Conservation (phyloP, 2,888 invertebrate species). For the Eledone cirrhosa region DNA sequence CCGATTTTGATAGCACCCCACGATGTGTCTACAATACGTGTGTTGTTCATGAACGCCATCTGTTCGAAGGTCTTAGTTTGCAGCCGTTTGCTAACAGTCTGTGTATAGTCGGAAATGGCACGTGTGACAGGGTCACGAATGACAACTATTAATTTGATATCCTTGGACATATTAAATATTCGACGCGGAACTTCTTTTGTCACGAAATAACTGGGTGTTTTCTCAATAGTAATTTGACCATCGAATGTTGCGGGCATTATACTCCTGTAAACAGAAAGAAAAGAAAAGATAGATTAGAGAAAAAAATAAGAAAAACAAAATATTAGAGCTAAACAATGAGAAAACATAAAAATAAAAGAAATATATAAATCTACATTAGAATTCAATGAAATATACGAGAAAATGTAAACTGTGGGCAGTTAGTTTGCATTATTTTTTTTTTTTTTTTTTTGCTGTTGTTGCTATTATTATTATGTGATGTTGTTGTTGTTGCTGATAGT, state of each 20-base stretch:
- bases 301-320: no score
- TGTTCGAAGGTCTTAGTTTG: constrained; percentile 55
- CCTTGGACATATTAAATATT: constrained; percentile 84
- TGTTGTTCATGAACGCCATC: constrained; percentile 73
- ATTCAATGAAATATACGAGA: no score
- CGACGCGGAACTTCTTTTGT: constrained; percentile 84
- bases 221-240: constrained; percentile 91
- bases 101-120: constrained; percentile 92
- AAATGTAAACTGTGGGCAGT: no score
- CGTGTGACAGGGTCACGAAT: constrained; percentile 90
- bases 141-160: constrained; percentile 83
- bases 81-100: constrained; percentile 69
- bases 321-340: no score
- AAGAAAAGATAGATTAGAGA: background rate
- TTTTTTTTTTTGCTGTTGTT: no score
- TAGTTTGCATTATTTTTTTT: no score
- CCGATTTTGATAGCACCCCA: constrained; percentile 82
- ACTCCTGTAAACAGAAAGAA: constrained; percentile 69
- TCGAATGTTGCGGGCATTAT: constrained; percentile 87
- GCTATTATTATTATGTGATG: no score
- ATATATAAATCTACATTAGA: no score
- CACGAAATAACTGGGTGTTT: constrained; percentile 92
- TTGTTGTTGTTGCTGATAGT: no score
- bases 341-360: no score
- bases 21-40: constrained; percentile 77